Base-by-base conservation (phyloP, 2,797 vertebrate genomes). In the Micromesistius poutassou region DNA sequence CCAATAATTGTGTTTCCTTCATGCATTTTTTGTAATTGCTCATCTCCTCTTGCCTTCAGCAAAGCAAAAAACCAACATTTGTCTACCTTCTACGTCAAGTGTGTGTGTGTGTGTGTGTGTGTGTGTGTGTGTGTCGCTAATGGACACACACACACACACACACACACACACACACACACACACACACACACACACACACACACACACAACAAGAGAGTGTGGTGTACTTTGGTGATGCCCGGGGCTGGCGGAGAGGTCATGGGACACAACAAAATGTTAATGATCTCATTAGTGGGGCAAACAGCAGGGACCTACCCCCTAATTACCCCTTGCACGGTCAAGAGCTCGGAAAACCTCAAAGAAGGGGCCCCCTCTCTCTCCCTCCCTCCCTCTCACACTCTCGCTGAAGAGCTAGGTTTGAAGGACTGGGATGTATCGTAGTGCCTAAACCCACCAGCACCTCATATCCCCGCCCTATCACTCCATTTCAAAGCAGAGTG, bases 281-380 rank as follows among this genome's bases (percentile, higher is more conserved):
- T 77, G 78, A 83, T 80, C 76, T 84, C 86, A 90, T 89, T 87
- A 86, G 80, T 84, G 55, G 83, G 46, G 77, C 62, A 84, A 12
- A 10, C 80, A 80, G 77, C 13, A 30, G 74, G 74, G 70, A 82
- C 75, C 12, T 40, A 40, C 36, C 38, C 25, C 68, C 30, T 31
- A 83, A 74, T 25, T 40, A 40, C 72, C 38, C 25, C 68, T 30
- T 28, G 10, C 68, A 30, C 30, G 68, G 68, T 71, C 68, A 71
- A 71, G 68, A 71, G 68, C 10, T 31, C 30, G 5, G 55, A 71
- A 13, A 71, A 71, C 68, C 68, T 71, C 13, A 31, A 30, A 30
- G 68, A 62, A 71, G 28, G 25, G 68, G 28, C 1, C 68, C 7
- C 66, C 25, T 30, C 66, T 30, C n/a, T 28, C 68, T 71, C 68